Evolutionary conservation across 2,888 invertebrate species (phyloP).

Genomic region (Colletes collaris): DNA sequence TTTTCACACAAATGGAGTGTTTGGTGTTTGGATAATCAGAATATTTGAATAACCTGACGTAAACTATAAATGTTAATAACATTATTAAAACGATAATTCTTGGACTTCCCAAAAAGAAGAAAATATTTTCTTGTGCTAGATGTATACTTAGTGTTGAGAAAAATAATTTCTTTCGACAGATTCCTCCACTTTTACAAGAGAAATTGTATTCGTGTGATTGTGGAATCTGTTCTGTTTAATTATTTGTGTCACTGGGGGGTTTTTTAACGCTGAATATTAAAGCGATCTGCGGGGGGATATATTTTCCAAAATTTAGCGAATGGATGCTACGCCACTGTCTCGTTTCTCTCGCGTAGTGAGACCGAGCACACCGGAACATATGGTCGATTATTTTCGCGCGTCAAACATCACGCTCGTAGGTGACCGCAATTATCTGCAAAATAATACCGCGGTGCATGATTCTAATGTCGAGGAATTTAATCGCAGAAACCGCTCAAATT

Average conservation of each 20-base stretch:
- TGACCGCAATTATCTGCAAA: slow-evolving; percentile 30
- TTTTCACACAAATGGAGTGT: background rate
- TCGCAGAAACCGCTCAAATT: slow-evolving; percentile 1
- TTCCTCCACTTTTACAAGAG: too few relatives aligned
- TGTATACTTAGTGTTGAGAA: too few relatives aligned
- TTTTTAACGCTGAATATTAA: too few relatives aligned
- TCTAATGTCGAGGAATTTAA: slow-evolving; percentile 18
- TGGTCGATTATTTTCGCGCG: slow-evolving; percentile 35
- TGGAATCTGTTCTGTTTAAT: background rate
- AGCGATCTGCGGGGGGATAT: background rate
- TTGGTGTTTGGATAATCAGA: too few relatives aligned
- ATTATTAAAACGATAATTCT: too few relatives aligned
- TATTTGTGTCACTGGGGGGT: too few relatives aligned
- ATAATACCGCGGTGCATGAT: slow-evolving; percentile 9
- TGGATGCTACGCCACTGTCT: slow-evolving; percentile 17
- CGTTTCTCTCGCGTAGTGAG: slow-evolving; percentile 10
- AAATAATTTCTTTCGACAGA: too few relatives aligned
- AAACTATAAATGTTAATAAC: too few relatives aligned
- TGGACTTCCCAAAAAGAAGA: too few relatives aligned
- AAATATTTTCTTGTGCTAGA: too few relatives aligned
- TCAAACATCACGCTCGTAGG: slow-evolving; percentile 9
- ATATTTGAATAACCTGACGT: background rate
- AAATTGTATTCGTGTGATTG: background rate
- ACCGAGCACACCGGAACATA: slow-evolving; percentile 11
- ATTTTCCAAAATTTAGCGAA: background rate